A percentile compares a stretch with the other conserved stretches of the same genome.
Evolutionary conservation across 2,113 vertebrate species (phyloP).

Genomic region (Stegostoma tigrinum): DNA sequence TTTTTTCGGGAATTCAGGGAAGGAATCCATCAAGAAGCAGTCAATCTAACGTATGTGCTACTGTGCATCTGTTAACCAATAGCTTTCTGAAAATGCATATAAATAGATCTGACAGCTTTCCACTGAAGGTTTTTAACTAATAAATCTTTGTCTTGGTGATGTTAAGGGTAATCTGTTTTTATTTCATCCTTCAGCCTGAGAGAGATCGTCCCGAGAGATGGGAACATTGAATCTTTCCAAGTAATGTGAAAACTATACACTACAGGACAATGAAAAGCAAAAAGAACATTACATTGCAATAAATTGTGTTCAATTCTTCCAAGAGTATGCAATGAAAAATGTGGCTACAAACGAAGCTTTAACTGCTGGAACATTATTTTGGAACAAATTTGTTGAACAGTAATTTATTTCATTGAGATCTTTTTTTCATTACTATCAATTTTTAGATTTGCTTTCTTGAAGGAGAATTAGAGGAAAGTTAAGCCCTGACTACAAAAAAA

Average conservation of each 20-base stretch:
- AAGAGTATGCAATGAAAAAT: background rate
- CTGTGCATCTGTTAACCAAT: background rate
- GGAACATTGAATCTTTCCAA: constrained; percentile 11
- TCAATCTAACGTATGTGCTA: constrained; percentile 7
- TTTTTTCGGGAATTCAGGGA: background rate
- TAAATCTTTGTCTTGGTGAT: constrained; percentile 1
- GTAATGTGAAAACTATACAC: background rate
- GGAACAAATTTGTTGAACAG: background rate
- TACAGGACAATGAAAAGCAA: background rate
- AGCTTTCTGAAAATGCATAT: constrained; percentile 25
- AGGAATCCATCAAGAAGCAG: background rate
- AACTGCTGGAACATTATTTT: background rate
- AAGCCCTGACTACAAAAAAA: background rate
- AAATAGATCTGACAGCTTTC: constrained; percentile 32
- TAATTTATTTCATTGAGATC: background rate
- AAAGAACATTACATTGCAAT: background rate
- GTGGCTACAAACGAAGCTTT: background rate
- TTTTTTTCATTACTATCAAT: background rate
- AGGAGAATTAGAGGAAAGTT: background rate
- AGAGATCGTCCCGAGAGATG: background rate
- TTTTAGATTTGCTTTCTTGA: background rate
- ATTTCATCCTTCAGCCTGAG: background rate
- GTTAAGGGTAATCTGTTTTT: constrained; percentile 29
- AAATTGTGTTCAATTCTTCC: background rate
- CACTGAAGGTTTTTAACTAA: constrained; percentile 29